These are phyloP conservation scores for Tenthredo scrophulariae DNA, from an alignment of 2,888 invertebrate species.

Conservation along the genomic window DNA sequence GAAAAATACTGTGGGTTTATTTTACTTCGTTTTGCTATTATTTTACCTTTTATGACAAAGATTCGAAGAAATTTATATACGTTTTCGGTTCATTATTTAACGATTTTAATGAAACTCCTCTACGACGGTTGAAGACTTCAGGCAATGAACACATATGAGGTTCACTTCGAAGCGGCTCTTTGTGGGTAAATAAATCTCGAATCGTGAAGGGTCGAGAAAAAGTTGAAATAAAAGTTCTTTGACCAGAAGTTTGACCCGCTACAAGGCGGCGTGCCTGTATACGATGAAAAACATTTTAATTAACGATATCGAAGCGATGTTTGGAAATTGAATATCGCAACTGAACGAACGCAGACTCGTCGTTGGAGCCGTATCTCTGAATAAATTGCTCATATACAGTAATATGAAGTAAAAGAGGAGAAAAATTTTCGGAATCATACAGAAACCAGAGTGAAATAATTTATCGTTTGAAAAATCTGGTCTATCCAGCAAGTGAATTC, in stretches of 20 bases:
- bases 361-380: not conserved
- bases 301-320: not conserved
- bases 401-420: not conserved
- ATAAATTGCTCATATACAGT: not conserved
- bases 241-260: conserved; percentile 1
- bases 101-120: conserved; percentile 12
- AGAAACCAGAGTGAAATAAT: not conserved
- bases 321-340: conserved; percentile 4
- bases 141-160: not conserved
- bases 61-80: not conserved
- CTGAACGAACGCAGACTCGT: not conserved
- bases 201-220: conserved; percentile 30
- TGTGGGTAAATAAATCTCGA: conserved; percentile 38
- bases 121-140: not conserved
- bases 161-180: not conserved
- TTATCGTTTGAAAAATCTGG: not conserved
- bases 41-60: not conserved
- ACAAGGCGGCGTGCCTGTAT: not conserved
- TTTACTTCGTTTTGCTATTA: not conserved
- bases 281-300: conserved; percentile 5
- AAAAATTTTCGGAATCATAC: not conserved
- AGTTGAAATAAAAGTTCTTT: conserved; percentile 36
- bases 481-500: conserved; percentile 27
- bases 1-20: not conserved
- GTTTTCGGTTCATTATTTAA: not conserved